Percentiles rank a stretch among this genome's conserved stretches.
Evolutionary conservation across 2,888 invertebrate species (phyloP).

Genomic region (Corythucha ciliata): DNA sequence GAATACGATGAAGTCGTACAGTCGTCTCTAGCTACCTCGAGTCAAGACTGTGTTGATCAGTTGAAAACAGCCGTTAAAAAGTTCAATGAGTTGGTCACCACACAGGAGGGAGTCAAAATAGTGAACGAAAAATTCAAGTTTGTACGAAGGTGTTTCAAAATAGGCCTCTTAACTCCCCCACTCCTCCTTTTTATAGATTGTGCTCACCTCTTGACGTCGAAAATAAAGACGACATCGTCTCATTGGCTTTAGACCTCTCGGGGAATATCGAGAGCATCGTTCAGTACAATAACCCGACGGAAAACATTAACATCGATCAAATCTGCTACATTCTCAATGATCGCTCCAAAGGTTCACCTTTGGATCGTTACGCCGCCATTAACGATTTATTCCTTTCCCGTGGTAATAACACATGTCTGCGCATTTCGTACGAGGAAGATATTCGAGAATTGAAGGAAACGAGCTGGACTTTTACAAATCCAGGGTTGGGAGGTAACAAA

Average conservation of each 20-base stretch:
- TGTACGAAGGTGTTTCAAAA: too few species aligned
- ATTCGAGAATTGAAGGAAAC: too few species aligned
- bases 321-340: slow-evolving; percentile 10
- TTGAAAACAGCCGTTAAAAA: slow-evolving; percentile 57
- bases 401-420: neutral
- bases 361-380: slow-evolving; percentile 13
- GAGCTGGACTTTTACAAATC: too few species aligned
- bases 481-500: too few species aligned
- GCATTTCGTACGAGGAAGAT: neutral
- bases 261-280: slow-evolving; percentile 81
- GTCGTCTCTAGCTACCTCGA: slow-evolving; percentile 57
- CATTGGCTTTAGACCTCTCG: slow-evolving; percentile 71
- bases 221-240: slow-evolving; percentile 57
- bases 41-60: slow-evolving; percentile 56
- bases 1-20: slow-evolving; percentile 78
- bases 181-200: slow-evolving; percentile 47
- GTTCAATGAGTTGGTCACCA: slow-evolving; percentile 54
- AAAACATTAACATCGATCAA: slow-evolving; percentile 52
- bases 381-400: neutral
- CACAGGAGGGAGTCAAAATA: slow-evolving; percentile 51
- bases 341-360: neutral
- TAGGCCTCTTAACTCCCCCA: too few species aligned
- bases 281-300: slow-evolving; percentile 65
- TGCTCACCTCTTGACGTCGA: slow-evolving; percentile 61
- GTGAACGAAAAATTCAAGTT: slow-evolving; percentile 66